Base-by-base conservation (phyloP, 37 sponge, comb jelly and placozoan genomes). In the Geodia barretti region DNA sequence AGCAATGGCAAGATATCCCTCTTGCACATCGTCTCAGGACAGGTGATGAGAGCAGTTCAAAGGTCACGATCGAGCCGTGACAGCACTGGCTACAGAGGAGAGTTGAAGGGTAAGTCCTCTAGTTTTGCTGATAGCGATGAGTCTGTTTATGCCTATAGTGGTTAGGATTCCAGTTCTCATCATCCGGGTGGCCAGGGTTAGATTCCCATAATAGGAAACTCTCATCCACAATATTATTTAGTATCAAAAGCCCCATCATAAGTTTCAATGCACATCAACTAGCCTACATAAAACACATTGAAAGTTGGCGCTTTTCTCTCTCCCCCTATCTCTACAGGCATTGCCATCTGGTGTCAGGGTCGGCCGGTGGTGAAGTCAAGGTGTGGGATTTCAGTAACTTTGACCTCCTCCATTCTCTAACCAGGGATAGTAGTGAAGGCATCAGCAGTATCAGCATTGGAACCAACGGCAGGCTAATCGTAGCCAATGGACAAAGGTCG, bases 11-110 rank as follows among this genome's bases (percentile, higher is more conserved):
- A n/a, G 7, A 59, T 86, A n/a, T 17, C 64, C 26, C 7, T 93
- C 58, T 60, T 47, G 17, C 71, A 93, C 62, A 72, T 89, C n/a
- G 76, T 88, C 21, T 82, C 93, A 33, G 90, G 83, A 59, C 78
- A 74, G 33, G 62, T 68, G 25, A 32, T 76, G 30, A 32, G 58
- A 4, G 37, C 54, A 2, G 24, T 89, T 30, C 60, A 76, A 25
- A 26, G 89, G 29, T 11, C 75, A 77, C 17, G 7, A 7, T 37
- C 78, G 34, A 60, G 29, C 35, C 8, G 72, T 73, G 7, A 62
- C 77, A n/a, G 61, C 88, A 42, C 36, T 76, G 1, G 64, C 75
- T 5, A 34, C 37, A 20, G 72, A 31, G 17, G 5, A 34, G 41
- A 37, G 19, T 80, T 0, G 69, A 74, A 2, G 39, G 69, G 75